A percentile compares a stretch with the other conserved stretches of the same genome.
These are phyloP conservation scores for Baryphthengus martii DNA, from an alignment of 2,113 vertebrate species.

Conservation along the genomic window DNA sequence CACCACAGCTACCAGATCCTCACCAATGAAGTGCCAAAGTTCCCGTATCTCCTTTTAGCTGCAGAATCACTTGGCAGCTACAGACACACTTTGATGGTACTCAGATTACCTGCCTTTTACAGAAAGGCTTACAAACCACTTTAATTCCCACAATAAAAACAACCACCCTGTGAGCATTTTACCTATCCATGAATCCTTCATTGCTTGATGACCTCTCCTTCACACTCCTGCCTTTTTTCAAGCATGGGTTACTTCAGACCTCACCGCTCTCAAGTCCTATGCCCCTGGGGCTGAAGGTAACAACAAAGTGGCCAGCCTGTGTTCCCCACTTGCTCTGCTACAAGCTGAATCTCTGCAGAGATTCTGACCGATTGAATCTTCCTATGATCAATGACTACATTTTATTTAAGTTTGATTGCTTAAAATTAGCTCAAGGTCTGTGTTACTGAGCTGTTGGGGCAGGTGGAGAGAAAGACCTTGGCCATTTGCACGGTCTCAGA, in stretches of 20 bases:
- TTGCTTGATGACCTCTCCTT: neutral
- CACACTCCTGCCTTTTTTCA: neutral
- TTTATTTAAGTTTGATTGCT: neutral
- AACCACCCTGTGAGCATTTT: neutral
- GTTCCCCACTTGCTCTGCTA: neutral
- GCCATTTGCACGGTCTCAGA: neutral
- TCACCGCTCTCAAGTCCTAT: rapidly evolving
- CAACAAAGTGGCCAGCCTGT: neutral
- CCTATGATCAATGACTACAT: neutral
- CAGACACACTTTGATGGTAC: neutral
- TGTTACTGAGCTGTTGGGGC: neutral
- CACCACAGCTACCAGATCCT: neutral
- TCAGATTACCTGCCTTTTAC: neutral
- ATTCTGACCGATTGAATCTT: neutral
- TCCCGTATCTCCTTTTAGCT: neutral
- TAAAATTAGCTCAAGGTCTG: neutral
- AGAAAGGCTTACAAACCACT: neutral
- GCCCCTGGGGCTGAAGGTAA: neutral
- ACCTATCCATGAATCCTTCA: neutral
- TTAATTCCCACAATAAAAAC: neutral
- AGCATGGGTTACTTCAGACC: neutral
- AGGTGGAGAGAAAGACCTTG: neutral
- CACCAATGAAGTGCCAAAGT: neutral
- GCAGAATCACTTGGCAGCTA: neutral
- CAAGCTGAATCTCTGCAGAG: rapidly evolving